phyloP scores from a whole-genome alignment of 2,888 invertebrate genomes.

The Parnassius smintheus region DNA sequence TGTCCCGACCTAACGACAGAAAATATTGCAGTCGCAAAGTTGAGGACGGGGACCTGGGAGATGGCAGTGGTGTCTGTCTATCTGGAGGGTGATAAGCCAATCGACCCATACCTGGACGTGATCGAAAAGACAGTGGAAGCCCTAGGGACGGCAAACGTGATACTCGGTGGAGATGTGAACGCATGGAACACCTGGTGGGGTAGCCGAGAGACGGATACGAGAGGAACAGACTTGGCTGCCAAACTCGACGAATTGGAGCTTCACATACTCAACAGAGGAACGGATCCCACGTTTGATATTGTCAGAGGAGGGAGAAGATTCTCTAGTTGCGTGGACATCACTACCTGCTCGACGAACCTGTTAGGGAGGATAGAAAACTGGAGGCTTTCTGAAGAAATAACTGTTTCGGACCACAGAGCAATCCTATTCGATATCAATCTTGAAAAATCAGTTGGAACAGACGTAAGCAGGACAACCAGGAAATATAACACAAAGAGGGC shows the following conservation, averaged over 20 bases:
- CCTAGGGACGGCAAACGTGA: background rate
- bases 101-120: constrained; percentile 16
- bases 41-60: constrained; percentile 17
- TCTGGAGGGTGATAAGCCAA: constrained; percentile 18
- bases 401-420: background rate
- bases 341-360: background rate
- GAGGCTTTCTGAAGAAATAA: background rate
- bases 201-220: background rate
- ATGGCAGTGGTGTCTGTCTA: constrained; percentile 20
- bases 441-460: background rate
- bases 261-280: background rate
- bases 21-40: background rate
- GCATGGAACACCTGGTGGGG: constrained; percentile 22
- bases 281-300: constrained; percentile 3
- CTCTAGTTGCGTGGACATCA: too few relatives aligned
- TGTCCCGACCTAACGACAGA: too few relatives aligned
- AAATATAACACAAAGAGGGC: too few relatives aligned
- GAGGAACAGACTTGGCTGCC: constrained; percentile 9
- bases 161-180: constrained; percentile 28
- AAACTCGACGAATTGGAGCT: constrained; percentile 10
- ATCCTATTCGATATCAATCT: background rate
- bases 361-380: background rate
- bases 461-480: background rate
- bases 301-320: too few relatives aligned
- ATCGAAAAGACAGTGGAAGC: background rate